Conservation (phyloP, 2,797 vertebrate genomes). For the Euphonia xanthogaster region DNA sequence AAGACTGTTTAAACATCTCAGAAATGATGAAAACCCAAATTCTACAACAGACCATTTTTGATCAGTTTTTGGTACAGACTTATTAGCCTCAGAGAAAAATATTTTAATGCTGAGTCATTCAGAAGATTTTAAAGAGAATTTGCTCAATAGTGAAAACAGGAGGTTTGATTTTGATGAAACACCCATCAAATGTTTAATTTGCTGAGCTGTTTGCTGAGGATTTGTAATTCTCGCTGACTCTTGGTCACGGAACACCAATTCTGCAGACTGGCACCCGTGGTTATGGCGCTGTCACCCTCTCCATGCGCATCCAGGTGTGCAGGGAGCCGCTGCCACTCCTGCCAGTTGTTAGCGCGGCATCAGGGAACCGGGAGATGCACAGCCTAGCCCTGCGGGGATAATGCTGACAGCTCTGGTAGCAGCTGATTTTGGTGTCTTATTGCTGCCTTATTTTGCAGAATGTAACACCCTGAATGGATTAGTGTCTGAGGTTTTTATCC, state of each 20-base stretch:
- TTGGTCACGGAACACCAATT: neutral
- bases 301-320: neutral
- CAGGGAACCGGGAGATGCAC: neutral
- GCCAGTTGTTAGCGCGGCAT: neutral
- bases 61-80: neutral
- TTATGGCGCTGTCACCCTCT: neutral
- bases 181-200: neutral
- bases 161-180: neutral
- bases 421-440: constrained; percentile 36
- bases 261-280: neutral
- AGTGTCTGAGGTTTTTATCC: constrained; percentile 97
- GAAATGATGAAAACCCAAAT: neutral
- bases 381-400: neutral
- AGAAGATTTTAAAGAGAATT: neutral
- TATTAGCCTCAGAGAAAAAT: neutral
- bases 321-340: neutral
- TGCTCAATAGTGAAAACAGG: neutral
- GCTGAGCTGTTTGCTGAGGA: neutral
- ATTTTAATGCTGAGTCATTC: neutral
- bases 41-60: neutral
- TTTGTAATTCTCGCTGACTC: neutral
- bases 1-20: neutral
- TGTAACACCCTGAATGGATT: constrained; percentile 93
- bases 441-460: constrained; percentile 81
- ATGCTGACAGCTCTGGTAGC: neutral